These are phyloP conservation scores for Leptinotarsa juncta DNA, from an alignment of 2,888 invertebrate genomes.

Conservation along the genomic window DNA sequence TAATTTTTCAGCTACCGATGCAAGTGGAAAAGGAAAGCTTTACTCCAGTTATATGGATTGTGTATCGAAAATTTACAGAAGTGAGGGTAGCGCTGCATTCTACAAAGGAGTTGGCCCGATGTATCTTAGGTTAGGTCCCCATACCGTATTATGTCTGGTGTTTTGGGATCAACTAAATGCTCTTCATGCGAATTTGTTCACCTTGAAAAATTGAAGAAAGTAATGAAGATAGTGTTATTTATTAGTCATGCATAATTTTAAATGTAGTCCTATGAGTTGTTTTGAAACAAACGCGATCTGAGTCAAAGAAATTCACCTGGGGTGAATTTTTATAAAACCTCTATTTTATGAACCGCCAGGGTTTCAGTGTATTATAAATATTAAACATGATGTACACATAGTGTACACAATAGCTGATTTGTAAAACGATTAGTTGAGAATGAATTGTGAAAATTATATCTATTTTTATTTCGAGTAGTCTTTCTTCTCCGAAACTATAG, in stretches of 20 bases:
- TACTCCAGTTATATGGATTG: constrained; percentile 84
- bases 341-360: no score
- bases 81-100: constrained; percentile 83
- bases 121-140: constrained; percentile 89
- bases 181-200: constrained; percentile 38
- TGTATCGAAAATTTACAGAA: constrained; percentile 77
- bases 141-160: constrained; percentile 86
- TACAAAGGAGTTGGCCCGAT: constrained; percentile 93
- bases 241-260: not conserved
- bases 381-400: no score
- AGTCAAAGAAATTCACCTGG: no score
- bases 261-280: no score
- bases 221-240: not conserved
- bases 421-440: no score
- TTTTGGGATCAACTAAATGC: constrained; percentile 84
- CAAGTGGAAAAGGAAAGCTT: constrained; percentile 71
- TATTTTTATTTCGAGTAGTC: no score
- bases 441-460: no score
- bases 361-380: no score
- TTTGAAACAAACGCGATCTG: no score
- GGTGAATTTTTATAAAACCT: no score
- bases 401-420: no score
- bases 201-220: constrained; percentile 2
- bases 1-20: constrained; percentile 68
- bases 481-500: no score